These are phyloP conservation scores for Cephus rjabovi DNA, from an alignment of 2,888 invertebrate genomes.

Conservation along the genomic window DNA sequence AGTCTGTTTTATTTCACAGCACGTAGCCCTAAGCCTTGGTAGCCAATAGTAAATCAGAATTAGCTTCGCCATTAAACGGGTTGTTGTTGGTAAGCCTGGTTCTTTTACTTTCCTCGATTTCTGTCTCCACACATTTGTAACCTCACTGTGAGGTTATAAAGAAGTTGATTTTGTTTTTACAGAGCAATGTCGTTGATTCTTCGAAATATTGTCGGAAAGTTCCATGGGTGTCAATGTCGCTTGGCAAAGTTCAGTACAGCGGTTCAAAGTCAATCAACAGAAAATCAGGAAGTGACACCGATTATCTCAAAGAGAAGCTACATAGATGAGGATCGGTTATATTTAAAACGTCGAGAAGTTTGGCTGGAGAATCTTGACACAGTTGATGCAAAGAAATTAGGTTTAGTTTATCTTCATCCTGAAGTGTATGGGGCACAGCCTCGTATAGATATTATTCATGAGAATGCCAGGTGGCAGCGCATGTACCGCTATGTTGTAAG, in stretches of 20 bases:
- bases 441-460: conserved; percentile 86
- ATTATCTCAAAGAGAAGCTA: conserved; percentile 58
- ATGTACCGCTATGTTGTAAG: conserved; percentile 82
- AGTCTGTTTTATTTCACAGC: neutral
- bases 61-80: neutral
- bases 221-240: conserved; percentile 35
- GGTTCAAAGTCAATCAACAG: conserved; percentile 17
- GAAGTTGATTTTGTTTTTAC: conserved; percentile 17
- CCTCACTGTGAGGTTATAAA: neutral
- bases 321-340: conserved; percentile 50
- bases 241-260: conserved; percentile 38
- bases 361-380: conserved; percentile 90
- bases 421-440: conserved; percentile 86
- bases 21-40: neutral
- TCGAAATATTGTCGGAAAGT: conserved; percentile 38
- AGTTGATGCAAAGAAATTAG: conserved; percentile 81
- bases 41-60: neutral
- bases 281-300: conserved; percentile 48
- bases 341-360: conserved; percentile 77
- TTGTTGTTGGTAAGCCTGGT: neutral
- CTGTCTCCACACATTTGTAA: neutral
- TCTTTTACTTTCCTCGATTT: neutral
- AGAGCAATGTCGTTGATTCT: conserved; percentile 48
- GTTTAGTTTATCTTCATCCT: conserved; percentile 90
- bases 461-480: conserved; percentile 89